phyloP scores from a whole-genome alignment of 2,888 invertebrate species.

The Athalia rosae region DNA sequence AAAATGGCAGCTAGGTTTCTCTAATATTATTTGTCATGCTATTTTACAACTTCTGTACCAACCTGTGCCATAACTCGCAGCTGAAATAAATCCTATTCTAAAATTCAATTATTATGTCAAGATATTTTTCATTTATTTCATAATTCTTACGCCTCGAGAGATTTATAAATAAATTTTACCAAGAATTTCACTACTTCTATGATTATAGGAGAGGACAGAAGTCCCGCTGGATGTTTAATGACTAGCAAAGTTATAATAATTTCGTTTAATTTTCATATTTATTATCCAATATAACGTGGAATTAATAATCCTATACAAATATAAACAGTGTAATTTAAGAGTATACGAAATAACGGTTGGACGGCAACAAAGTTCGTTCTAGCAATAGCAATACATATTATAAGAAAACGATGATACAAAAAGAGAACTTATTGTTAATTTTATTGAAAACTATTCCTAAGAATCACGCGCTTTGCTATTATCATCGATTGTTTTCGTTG shows the following conservation, averaged over 20 bases:
- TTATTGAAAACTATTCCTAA: background rate
- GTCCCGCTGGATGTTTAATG: background rate
- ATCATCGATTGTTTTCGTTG: background rate
- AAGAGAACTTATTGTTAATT: background rate
- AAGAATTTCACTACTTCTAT: no score
- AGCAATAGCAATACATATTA: background rate
- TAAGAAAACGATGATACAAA: background rate
- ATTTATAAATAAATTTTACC: no score
- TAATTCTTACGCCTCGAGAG: no score
- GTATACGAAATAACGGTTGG: constrained; percentile 12
- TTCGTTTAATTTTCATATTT: constrained; percentile 29
- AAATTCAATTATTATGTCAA: background rate
- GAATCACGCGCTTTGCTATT: background rate
- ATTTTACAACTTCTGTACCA: constrained; percentile 15
- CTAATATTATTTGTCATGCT: constrained; percentile 35
- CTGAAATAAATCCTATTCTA: constrained; percentile 2
- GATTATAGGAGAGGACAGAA: background rate
- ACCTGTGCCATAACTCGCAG: constrained; percentile 25
- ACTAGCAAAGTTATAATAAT: background rate
- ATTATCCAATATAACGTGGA: constrained; percentile 25
- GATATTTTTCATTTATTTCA: background rate
- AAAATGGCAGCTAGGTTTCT: constrained; percentile 15
- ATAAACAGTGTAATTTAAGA: constrained; percentile 17
- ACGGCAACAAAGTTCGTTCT: constrained; percentile 41
- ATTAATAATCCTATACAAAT: background rate